A percentile compares a stretch with the other conserved stretches of the same genome.
Evolutionary conservation across 1,140 invertebrate genomes (phyloP).

Genomic region (Panagrolaimus sp.): DNA sequence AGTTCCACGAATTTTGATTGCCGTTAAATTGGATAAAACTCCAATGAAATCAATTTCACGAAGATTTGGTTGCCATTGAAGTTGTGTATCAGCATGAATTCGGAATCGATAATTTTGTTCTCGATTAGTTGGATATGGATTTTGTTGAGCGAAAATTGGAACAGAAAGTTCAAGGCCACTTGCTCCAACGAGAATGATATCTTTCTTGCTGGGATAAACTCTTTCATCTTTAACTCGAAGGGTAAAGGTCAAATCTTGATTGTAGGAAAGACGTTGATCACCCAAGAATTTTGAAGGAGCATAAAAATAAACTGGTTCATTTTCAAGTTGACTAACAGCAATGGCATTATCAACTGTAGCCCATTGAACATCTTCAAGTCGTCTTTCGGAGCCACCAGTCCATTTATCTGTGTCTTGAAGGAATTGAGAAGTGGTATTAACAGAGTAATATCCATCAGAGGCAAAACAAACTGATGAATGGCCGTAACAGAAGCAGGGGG

Average conservation of each 20-base stretch:
- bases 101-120: conserved; percentile 70
- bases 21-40: conserved; percentile 82
- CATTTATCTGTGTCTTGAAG: conserved; percentile 74
- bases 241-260: conserved; percentile 80
- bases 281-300: conserved; percentile 74
- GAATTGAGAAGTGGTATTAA: conserved; percentile 62
- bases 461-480: conserved; percentile 84
- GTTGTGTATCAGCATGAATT: conserved; percentile 80
- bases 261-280: conserved; percentile 86
- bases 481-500: conserved; percentile 94
- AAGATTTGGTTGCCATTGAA: conserved; percentile 84
- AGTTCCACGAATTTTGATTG: conserved; percentile 84
- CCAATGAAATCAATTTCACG: conserved; percentile 80
- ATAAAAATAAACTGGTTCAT: conserved; percentile 72
- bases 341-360: conserved; percentile 72
- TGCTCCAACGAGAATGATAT: conserved; percentile 78
- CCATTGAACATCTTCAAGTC: conserved; percentile 61
- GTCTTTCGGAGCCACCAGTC: conserved; percentile 69
- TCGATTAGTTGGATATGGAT: conserved; percentile 71
- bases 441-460: conserved; percentile 75
- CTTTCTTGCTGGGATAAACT: conserved; percentile 61
- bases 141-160: conserved; percentile 83
- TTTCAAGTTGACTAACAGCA: conserved; percentile 68
- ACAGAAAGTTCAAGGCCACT: conserved; percentile 73
- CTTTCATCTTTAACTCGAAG: conserved; percentile 69